A percentile compares a stretch with the other conserved stretches of the same genome.
These are phyloP conservation scores for Thermophis baileyi DNA, from an alignment of 2,113 vertebrate species.

Conservation along the genomic window DNA sequence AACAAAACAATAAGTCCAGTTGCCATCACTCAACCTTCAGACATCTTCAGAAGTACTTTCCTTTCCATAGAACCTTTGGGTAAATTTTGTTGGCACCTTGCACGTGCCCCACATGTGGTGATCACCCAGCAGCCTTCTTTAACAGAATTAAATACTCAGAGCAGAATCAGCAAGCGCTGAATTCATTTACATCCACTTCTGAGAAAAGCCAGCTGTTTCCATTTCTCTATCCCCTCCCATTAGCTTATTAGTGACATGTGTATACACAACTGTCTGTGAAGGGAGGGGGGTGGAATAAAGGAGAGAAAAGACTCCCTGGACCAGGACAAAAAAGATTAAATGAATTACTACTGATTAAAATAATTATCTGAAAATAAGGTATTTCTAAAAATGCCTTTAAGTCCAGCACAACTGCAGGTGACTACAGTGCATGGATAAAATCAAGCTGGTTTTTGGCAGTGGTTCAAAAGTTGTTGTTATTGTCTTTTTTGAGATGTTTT, in stretches of 20 bases:
- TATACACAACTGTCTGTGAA: not conserved
- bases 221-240: not conserved
- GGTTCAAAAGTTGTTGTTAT: not conserved
- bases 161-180: not conserved
- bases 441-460: not conserved
- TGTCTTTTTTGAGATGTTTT: not conserved
- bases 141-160: not conserved
- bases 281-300: not conserved
- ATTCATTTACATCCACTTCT: not conserved
- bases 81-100: not conserved
- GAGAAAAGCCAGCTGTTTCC: not conserved
- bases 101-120: not conserved
- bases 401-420: not conserved
- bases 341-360: not conserved
- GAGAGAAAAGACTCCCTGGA: not conserved
- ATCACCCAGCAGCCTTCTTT: not conserved
- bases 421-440: not conserved
- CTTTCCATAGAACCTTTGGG: not conserved
- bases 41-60: not conserved
- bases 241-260: not conserved
- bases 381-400: not conserved
- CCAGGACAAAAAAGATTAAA: not conserved
- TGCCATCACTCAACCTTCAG: not conserved
- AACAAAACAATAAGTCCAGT: not conserved
- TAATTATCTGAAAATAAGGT: not conserved